Evolutionary conservation across 2,797 vertebrate genomes (phyloP), one percentile per base, ranked within the genome.

Genomic region (Synanceia verrucosa): DNA sequence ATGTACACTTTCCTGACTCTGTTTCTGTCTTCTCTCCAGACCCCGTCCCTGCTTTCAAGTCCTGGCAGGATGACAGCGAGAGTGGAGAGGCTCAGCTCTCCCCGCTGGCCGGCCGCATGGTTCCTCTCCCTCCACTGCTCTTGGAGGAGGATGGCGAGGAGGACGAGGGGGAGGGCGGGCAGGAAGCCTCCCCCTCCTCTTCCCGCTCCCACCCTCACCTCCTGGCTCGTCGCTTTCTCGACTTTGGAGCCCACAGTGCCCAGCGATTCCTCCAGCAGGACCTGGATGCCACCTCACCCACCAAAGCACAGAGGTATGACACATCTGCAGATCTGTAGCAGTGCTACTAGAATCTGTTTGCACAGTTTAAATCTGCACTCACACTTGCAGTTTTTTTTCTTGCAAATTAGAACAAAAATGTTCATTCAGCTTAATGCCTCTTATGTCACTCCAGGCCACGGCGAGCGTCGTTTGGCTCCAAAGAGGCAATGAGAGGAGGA

Each of bases 21-120:
- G 10, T 53, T 6, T 58, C 19, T 41, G 9, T 12, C 85, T 79
- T 23, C 21, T 41, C 53, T 73, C 29, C 91, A 99, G 97, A 98
- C 83, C 97, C 97, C 0, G 95, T 99, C 90, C 97, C 97, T 70
- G 96, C 96, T 79, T 98, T 94, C 91, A 97, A 97, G 86, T 96
- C 96, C 79, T 99, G 97, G 97, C 97, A 98, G 90, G 96, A 97
- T 47, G 97, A 98, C 78, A 94, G 70, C n/a, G 97, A 98, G 39
- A 95, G 94, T 47, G 97, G 97, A 83, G 97, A 99, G 90, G 97
- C 97, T 24, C 96, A 99, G 84, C 95, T 98, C 70, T 99, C 97
- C 72, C 97, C 97, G 0, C 94, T 98, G 87, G 97, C 97, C 47
- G 96, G 96, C 26, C 96, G 97, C 88, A 96, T 99, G 95, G 94